Percentiles rank a stretch among this genome's conserved stretches.
These are phyloP conservation scores for Argentina silus DNA, from an alignment of 2,797 vertebrate species.

Conservation along the genomic window DNA sequence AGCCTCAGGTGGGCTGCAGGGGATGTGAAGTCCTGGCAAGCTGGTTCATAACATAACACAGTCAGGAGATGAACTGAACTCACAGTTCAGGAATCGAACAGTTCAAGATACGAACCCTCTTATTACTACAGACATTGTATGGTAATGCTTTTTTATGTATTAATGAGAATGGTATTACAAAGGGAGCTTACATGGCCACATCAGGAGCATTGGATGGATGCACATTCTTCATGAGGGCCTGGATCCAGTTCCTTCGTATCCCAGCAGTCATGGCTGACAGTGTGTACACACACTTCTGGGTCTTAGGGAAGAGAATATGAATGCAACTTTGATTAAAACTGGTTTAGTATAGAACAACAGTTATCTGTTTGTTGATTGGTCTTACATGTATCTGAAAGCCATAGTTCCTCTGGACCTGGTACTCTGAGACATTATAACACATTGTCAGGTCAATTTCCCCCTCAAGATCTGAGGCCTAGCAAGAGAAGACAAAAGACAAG, in stretches of 20 bases:
- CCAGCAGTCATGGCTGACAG: conserved; percentile 76
- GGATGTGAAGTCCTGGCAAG: conserved; percentile 47
- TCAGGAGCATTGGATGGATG: conserved; percentile 62
- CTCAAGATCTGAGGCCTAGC: conserved; percentile 64
- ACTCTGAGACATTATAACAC: conserved; percentile 69
- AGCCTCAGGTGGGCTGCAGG: conserved; percentile 39
- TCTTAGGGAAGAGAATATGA: conserved; percentile 49
- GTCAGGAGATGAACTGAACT: neutral
- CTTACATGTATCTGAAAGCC: conserved; percentile 77
- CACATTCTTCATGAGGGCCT: conserved; percentile 73
- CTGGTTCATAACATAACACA: conserved; percentile 38
- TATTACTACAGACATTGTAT: neutral
- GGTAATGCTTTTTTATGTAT: neutral
- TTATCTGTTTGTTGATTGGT: neutral
- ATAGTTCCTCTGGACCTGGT: conserved; percentile 72
- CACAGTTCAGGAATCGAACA: neutral
- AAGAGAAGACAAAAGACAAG: neutral
- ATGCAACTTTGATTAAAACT: neutral
- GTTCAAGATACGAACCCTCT: neutral
- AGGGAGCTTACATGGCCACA: conserved; percentile 61
- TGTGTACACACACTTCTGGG: conserved; percentile 54
- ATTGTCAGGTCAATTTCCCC: conserved; percentile 71
- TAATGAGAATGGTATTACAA: neutral
- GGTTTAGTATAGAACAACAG: neutral
- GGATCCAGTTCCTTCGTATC: conserved; percentile 78